Percentiles rank a stretch among this genome's conserved stretches.
Evolutionary conservation across 2,888 invertebrate species (phyloP).

Genomic region (Drosophila kokeensis): DNA sequence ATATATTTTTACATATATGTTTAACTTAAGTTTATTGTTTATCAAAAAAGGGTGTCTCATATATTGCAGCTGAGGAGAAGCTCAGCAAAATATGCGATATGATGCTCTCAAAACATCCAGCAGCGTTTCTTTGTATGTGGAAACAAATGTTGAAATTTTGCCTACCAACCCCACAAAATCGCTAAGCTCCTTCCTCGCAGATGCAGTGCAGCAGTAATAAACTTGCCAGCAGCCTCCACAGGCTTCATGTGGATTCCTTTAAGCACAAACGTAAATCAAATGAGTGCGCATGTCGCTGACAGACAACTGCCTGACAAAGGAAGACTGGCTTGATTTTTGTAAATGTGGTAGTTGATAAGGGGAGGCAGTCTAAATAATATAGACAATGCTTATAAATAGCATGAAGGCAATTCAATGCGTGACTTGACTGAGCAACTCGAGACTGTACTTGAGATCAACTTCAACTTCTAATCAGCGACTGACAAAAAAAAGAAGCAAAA

Average conservation of each 20-base stretch:
- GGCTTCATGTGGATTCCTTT: constrained; percentile 53
- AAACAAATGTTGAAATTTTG: constrained; percentile 38
- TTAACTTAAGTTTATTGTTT: neutral
- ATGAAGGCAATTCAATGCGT: constrained; percentile 73
- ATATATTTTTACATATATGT: neutral
- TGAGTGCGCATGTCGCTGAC: constrained; percentile 66
- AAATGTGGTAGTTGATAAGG: neutral
- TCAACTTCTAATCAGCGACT: constrained; percentile 75
- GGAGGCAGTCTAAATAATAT: constrained; percentile 26
- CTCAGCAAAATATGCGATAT: constrained; percentile 20
- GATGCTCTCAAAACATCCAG: constrained; percentile 28
- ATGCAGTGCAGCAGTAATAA: constrained; percentile 56
- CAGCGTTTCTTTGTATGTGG: constrained; percentile 35
- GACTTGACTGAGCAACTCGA: constrained; percentile 70
- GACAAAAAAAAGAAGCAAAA: constrained; percentile 47
- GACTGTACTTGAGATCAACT: constrained; percentile 69
- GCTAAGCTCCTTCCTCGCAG: neutral
- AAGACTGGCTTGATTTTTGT: constrained; percentile 21
- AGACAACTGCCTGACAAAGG: constrained; percentile 47
- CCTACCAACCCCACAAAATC: neutral
- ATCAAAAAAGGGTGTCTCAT: neutral
- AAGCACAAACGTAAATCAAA: constrained; percentile 69
- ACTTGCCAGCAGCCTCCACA: constrained; percentile 18
- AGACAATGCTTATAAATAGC: constrained; percentile 65
- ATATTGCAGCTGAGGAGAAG: neutral